A percentile compares a stretch with the other conserved stretches of the same genome.
Evolutionary conservation across 2,888 invertebrate genomes (phyloP).

Genomic region (Heliconius charithonia): DNA sequence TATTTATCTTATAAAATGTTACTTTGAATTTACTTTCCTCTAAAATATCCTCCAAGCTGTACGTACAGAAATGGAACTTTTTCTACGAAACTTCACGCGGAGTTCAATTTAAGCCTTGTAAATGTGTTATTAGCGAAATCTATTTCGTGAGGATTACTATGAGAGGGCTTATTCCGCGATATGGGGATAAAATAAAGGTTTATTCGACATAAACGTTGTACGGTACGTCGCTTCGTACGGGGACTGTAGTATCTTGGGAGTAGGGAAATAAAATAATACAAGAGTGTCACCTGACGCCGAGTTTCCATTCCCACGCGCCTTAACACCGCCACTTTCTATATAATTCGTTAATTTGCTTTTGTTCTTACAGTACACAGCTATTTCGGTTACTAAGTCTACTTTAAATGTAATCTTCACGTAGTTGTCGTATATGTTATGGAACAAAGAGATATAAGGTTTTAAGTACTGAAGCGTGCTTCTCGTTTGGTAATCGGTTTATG

Average conservation of each 20-base stretch:
- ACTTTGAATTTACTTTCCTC: neutral
- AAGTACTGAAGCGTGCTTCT: slow-evolving; percentile 30
- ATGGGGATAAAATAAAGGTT: slow-evolving; percentile 70
- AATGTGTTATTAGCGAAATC: slow-evolving; percentile 45
- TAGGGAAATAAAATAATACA: slow-evolving; percentile 69
- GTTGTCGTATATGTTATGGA: slow-evolving; percentile 52
- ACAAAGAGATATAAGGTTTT: slow-evolving; percentile 41
- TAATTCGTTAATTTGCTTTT: slow-evolving; percentile 73
- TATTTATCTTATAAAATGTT: neutral
- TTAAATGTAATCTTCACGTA: slow-evolving; percentile 60
- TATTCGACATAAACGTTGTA: slow-evolving; percentile 63
- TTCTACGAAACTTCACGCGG: slow-evolving; percentile 18
- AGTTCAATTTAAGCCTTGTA: slow-evolving; percentile 42
- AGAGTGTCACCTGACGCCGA: slow-evolving; percentile 65
- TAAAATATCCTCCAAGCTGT: neutral
- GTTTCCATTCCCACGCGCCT: slow-evolving; percentile 68
- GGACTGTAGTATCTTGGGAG: slow-evolving; percentile 58
- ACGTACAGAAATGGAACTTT: neutral
- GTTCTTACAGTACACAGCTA: slow-evolving; percentile 65
- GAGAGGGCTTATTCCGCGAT: slow-evolving; percentile 60
- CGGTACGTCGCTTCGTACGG: slow-evolving; percentile 61
- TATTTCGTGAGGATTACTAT: slow-evolving; percentile 47
- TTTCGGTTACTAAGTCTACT: slow-evolving; percentile 63
- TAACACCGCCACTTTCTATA: slow-evolving; percentile 54
- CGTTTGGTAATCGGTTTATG: slow-evolving; percentile 37